These are phyloP conservation scores for Rhorus exstirpatorius DNA, from an alignment of 2,888 invertebrate species.

Conservation along the genomic window DNA sequence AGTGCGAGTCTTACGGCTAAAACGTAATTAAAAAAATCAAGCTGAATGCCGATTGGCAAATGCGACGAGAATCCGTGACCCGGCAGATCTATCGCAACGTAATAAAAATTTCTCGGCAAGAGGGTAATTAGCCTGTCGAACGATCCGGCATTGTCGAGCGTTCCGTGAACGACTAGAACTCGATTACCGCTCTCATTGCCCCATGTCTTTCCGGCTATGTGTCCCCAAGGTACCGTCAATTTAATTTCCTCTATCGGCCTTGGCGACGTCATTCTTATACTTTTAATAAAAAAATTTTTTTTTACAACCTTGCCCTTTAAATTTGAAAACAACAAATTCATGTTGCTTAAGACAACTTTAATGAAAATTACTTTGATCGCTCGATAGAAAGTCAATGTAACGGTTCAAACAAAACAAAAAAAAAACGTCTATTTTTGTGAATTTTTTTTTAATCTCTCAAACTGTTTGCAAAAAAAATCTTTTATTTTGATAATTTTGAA, in stretches of 20 bases:
- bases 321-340: conserved; percentile 3
- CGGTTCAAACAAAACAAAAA: not conserved
- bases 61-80: conserved; percentile 86
- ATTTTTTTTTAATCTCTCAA: too few relatives aligned
- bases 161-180: conserved; percentile 83
- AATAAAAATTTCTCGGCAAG: conserved; percentile 82
- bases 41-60: conserved; percentile 82
- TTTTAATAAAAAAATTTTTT: conserved; percentile 38
- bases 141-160: conserved; percentile 85
- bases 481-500: too few relatives aligned
- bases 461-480: too few relatives aligned
- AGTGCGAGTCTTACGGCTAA: conserved; percentile 80
- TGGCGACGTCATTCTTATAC: conserved; percentile 46
- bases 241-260: conserved; percentile 82
- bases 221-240: conserved; percentile 88
- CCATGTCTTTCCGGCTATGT: conserved; percentile 86
- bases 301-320: conserved; percentile 12
- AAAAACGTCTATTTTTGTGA: too few relatives aligned
- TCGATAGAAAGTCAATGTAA: not conserved
- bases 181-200: conserved; percentile 78
- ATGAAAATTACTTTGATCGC: not conserved
- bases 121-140: conserved; percentile 85
- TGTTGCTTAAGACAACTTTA: not conserved
- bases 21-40: conserved; percentile 82
- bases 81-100: conserved; percentile 86